Percentiles rank a stretch among this genome's conserved stretches.
phyloP scores from a whole-genome alignment of 2,113 vertebrate genomes.

The Rhynchopsitta pachyrhyncha region DNA sequence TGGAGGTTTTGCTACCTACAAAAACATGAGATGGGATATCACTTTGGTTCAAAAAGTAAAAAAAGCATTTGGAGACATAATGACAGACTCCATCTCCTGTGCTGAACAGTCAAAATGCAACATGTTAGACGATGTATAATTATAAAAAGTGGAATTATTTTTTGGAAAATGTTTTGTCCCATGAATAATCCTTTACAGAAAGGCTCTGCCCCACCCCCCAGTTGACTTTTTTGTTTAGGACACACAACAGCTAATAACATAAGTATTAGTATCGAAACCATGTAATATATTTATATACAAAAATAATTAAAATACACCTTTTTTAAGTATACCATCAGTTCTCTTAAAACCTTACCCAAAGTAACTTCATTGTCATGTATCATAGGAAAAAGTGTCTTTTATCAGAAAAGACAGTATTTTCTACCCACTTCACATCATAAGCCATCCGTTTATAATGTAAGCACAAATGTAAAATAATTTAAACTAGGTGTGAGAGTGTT shows the following conservation, averaged over 20 bases:
- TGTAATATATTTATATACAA: neutral
- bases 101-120: neutral
- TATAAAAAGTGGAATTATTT: neutral
- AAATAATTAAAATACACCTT: neutral
- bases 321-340: neutral
- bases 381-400: neutral
- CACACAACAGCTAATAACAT: neutral
- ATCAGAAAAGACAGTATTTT: neutral
- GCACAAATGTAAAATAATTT: neutral
- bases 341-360: neutral
- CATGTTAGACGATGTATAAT: neutral
- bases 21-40: fast-evolving
- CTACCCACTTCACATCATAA: neutral
- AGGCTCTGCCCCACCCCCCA: neutral
- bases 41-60: neutral
- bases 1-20: neutral
- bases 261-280: neutral
- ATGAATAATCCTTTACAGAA: neutral
- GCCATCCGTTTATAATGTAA: neutral
- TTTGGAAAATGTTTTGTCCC: neutral
- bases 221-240: neutral
- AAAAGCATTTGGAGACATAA: neutral
- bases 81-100: neutral
- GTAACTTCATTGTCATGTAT: neutral
- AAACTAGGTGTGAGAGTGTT: neutral